Percentiles rank a stretch among this genome's conserved stretches.
Evolutionary conservation across 2,888 invertebrate species (phyloP).

Genomic region (Andricus curvator): DNA sequence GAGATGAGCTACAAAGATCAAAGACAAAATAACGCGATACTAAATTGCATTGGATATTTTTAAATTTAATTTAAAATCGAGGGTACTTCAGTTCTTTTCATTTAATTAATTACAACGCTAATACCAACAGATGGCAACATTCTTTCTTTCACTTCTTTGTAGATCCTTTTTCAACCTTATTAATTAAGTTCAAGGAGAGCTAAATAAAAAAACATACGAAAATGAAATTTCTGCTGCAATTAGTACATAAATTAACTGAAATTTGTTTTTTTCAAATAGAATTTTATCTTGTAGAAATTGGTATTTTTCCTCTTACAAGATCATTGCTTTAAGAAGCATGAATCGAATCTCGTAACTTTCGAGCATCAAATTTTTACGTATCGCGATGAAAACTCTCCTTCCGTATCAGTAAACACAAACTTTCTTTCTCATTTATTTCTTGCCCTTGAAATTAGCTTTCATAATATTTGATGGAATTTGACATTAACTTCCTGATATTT

Average conservation of each 20-base stretch:
- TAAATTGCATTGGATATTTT: background rate
- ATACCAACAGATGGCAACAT: background rate
- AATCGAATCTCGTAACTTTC: background rate
- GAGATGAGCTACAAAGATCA: conserved; percentile 11
- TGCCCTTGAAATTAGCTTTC: background rate
- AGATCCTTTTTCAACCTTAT: background rate
- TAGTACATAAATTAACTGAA: background rate
- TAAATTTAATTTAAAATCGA: background rate
- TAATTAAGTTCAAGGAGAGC: conserved; percentile 8
- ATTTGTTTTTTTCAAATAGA: background rate
- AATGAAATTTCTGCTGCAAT: background rate
- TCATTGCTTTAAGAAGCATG: background rate
- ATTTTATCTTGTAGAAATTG: background rate
- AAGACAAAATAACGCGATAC: conserved; percentile 13
- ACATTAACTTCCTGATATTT: too few species aligned
- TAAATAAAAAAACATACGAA: background rate
- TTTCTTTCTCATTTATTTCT: background rate
- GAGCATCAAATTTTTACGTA: conserved; percentile 1
- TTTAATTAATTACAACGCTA: background rate
- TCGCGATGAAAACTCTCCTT: background rate
- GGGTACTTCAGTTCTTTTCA: background rate
- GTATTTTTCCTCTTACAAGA: background rate
- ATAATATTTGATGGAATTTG: background rate
- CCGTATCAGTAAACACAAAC: background rate
- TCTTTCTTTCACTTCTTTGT: background rate